Evolutionary conservation across 1,140 invertebrate genomes (phyloP).

Genomic region (Ptiloglossa arizonensis): DNA sequence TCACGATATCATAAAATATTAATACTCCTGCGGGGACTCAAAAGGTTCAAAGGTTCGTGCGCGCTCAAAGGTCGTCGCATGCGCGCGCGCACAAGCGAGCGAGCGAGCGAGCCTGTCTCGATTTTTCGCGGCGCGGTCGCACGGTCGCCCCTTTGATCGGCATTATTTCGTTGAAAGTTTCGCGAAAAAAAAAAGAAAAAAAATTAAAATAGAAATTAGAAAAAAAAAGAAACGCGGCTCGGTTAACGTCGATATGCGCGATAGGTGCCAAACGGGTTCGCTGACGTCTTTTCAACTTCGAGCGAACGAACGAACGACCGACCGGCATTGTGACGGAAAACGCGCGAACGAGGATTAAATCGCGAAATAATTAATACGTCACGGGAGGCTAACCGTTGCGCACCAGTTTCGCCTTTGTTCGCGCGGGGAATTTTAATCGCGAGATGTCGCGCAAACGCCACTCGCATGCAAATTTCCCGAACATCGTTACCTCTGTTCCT

Average conservation of each 20-base stretch:
- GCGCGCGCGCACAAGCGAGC: too few species aligned
- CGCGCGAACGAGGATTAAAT: constrained; percentile 9
- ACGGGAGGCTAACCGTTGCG: not conserved
- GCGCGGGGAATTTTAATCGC: constrained; percentile 9
- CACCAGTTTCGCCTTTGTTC: not conserved
- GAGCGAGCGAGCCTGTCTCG: too few species aligned
- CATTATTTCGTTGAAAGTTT: constrained; percentile 34
- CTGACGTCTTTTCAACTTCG: not conserved
- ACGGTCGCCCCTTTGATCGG: constrained; percentile 42
- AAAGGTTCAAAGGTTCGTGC: constrained; percentile 50
- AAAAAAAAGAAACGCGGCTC: not conserved
- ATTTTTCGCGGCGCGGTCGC: too few species aligned
- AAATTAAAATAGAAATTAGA: not conserved
- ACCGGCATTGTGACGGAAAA: not conserved
- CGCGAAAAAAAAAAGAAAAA: not conserved
- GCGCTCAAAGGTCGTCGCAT: constrained; percentile 47
- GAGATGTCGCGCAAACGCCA: too few species aligned
- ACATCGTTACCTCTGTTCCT: too few species aligned
- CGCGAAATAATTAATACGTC: not conserved
- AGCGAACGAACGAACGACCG: not conserved
- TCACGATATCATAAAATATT: constrained; percentile 61
- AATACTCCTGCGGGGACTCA: constrained; percentile 27
- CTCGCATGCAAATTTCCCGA: too few species aligned
- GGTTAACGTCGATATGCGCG: not conserved
- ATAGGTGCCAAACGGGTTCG: not conserved